Base-by-base conservation (phyloP, 2,888 invertebrate genomes). In the Sarcophaga carnaria region DNA sequence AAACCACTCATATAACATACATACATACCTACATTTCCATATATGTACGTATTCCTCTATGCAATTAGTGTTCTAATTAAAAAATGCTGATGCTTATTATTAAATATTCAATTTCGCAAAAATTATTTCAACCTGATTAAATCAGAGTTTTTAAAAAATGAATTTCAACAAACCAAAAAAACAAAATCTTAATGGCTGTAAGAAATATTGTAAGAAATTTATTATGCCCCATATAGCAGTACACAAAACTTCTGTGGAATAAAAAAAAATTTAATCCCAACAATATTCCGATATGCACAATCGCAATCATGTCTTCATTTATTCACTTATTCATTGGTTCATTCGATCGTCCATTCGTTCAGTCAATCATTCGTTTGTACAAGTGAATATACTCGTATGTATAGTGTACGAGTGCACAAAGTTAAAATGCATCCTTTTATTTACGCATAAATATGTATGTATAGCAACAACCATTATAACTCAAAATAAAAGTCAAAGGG, bases 181-280 rank as follows among this genome's bases (percentile, higher is more conserved):
- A 8, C 10, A 37, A 37, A 37, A 37, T 37, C 8, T 37, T 37
- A 8, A 10, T 37, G 37, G 8, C 6, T 37, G 37, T 8, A 37
- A 8, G 37, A 37, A 10, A 37, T 37, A 37, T 37, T 10, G 37
- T 37, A 37, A 2, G 37, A 37, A 10, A 37, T 37, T 37, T 37
- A 37, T 37, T 37, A 37, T 10, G 37, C 37, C 0, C 8, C 37
- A 8, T 37, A 37, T 37, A 37, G 37, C 37, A 37, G 37, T 37
- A 37, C 37, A 8, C 8, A 37, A 37, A 37, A 10, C 2, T 37
- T 37, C 2, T 37, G 37, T 37, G 8, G 10, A 10, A 37, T 59
- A 72, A 14, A 14, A 81, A 81, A 54, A 25, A 76, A 82, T 60
- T n/a, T 45, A 17, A 59, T 64, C 70, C 60, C 63, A 10, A 64